A percentile compares a stretch with the other conserved stretches of the same genome.
phyloP scores from a whole-genome alignment of 2,113 vertebrate species.

The Pelecanoides urinatrix region DNA sequence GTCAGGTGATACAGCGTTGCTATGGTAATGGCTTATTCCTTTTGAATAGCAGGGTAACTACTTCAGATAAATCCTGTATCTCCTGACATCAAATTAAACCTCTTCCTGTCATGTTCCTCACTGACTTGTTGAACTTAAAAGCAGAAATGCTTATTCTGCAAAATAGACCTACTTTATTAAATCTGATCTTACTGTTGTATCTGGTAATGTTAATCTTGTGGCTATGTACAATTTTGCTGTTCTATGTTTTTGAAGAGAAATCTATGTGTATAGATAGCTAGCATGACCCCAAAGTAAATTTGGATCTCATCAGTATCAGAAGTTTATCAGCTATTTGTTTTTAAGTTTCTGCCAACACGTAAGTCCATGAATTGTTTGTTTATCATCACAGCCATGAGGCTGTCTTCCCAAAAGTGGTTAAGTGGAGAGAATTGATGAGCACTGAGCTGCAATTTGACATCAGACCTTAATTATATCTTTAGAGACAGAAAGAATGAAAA shows the following conservation, averaged over 20 bases:
- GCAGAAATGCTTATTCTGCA: slow-evolving; percentile 1
- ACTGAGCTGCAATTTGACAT: slow-evolving; percentile 15
- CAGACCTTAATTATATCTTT: slow-evolving; percentile 53
- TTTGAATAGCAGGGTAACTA: slow-evolving; percentile 7
- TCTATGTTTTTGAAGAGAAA: neutral
- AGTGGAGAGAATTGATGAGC: slow-evolving; percentile 36
- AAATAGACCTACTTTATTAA: slow-evolving; percentile 11
- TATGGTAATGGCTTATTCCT: slow-evolving; percentile 5
- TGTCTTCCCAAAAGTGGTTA: slow-evolving; percentile 48
- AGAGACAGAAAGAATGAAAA: slow-evolving; percentile 52
- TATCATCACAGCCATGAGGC: neutral
- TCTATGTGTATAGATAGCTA: neutral
- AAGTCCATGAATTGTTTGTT: slow-evolving; percentile 6
- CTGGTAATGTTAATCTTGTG: neutral
- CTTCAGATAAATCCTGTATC: neutral
- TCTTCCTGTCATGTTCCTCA: neutral
- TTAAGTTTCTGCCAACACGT: neutral
- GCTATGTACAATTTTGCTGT: neutral
- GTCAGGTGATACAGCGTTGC: neutral
- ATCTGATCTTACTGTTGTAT: neutral
- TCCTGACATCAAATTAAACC: slow-evolving; percentile 17
- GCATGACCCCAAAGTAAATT: neutral
- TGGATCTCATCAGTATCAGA: neutral
- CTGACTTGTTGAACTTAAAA: slow-evolving; percentile 13
- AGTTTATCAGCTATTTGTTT: neutral